Conservation (phyloP, 2,113 vertebrate genomes). For the Hippopotamus amphibius region DNA sequence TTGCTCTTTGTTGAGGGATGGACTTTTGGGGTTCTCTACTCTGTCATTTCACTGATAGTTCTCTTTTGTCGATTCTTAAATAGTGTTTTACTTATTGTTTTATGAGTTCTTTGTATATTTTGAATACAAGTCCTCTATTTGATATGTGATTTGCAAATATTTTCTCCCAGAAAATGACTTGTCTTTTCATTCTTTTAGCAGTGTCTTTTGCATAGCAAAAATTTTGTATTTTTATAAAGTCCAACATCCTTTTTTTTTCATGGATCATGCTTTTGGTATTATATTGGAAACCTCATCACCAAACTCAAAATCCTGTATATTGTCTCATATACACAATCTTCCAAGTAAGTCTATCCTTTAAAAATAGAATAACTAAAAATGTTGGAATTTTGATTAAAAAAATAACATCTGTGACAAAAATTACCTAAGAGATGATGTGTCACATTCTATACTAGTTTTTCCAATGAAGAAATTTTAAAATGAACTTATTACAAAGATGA, state of each 20-base stretch:
- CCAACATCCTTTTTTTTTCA: not conserved
- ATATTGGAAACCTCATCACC: not conserved
- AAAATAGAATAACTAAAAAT: constrained; percentile 27
- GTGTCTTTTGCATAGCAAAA: not conserved
- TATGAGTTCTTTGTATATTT: not conserved
- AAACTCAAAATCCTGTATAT: not conserved
- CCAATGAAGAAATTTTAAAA: constrained; percentile 34
- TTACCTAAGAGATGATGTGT: not conserved
- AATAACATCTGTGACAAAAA: constrained; percentile 37
- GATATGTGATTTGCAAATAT: not conserved
- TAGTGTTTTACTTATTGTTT: not conserved
- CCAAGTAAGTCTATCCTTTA: constrained; percentile 21
- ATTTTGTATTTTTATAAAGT: not conserved
- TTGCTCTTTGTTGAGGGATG: not conserved
- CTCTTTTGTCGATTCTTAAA: not conserved
- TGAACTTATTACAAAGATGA: constrained; percentile 8
- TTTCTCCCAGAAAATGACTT: not conserved
- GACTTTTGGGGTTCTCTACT: not conserved
- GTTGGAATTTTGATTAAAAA: constrained; percentile 37
- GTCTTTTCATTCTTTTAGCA: not conserved
- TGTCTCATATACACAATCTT: not conserved
- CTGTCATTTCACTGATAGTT: not conserved
- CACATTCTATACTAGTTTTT: not conserved
- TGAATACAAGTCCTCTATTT: not conserved
- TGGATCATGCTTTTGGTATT: not conserved